Base-by-base conservation (phyloP, 2,797 vertebrate genomes). In the Thunnus albacares region DNA sequence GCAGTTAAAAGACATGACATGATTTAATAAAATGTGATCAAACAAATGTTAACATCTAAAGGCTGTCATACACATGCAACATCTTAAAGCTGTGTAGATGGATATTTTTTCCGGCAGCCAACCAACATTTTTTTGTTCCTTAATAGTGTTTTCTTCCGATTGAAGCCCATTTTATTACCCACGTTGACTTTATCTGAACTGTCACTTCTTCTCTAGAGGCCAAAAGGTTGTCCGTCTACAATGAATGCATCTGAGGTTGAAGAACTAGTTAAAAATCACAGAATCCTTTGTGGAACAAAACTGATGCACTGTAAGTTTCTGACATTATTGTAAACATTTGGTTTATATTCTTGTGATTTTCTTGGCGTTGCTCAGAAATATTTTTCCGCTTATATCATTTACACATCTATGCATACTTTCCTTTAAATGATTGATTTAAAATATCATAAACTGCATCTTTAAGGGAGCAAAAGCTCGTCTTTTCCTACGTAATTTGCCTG, bases 21-120 rank as follows among this genome's bases (percentile, higher is more conserved):
- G 74, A 83, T 86, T 87, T 57, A 80, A 84, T 76, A 67, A 83
- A 71, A 70, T 70, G 41, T 33, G 65, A 82, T 89, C 72, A 79
- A 76, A 85, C 81, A 77, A 82, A 82, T 51, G 67, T 68, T 69
- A 78, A 81, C 57, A 64, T 83, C 73, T 75, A 26, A 82, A 69
- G 78, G 53, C 79, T 83, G 87, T 63, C 59, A 41, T 52, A 64
- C 80, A 84, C 51, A 76, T 80, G 79, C 59, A 73, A 69, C 70
- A 59, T 82, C 59, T 77, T 60, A 72, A 68, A 57, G 49, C 75
- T 76, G 18, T 53, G 1, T 18, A 52, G 30, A 79, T n/a, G 26
- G 41, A 35, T 28, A 43, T 59, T 85, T 82, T 72, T 82, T 14
- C 79, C 38, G 0, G 51, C 56, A 82, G 71, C 17, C 51, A 58